phyloP scores from a whole-genome alignment of 2,113 vertebrate genomes.

The Apteryx mantelli region DNA sequence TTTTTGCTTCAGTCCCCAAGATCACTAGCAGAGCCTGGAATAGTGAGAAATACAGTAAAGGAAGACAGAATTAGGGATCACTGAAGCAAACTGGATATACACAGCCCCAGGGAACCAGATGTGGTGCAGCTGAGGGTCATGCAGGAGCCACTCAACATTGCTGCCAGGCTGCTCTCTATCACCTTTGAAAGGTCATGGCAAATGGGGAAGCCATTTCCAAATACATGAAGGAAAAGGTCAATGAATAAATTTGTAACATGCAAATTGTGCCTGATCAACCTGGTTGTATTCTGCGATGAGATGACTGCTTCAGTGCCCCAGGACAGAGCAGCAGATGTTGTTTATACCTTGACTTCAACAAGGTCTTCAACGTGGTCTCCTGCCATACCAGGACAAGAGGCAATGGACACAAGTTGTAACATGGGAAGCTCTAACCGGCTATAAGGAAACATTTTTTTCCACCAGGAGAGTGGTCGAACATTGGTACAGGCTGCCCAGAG shows the following conservation, averaged over 20 bases:
- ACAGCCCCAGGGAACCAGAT: not conserved
- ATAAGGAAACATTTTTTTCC: no score
- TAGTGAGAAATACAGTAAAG: not conserved
- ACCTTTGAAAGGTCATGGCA: not conserved
- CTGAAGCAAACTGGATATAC: not conserved
- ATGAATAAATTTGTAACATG: not conserved
- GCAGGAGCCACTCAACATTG: not conserved
- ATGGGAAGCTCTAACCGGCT: no score
- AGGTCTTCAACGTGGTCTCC: not conserved
- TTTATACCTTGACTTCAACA: not conserved
- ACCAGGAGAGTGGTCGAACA: no score
- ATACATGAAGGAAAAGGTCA: not conserved
- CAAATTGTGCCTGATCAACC: not conserved
- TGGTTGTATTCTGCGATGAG: not conserved
- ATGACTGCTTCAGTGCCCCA: not conserved
- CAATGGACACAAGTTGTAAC: no score
- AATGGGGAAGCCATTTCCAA: not conserved
- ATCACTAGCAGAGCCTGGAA: not conserved
- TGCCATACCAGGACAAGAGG: no score
- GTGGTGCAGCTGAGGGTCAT: fast-evolving
- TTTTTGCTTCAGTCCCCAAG: not conserved
- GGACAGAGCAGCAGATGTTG: not conserved
- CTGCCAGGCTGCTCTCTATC: not conserved
- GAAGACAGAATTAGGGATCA: not conserved
- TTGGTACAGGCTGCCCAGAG: no score